Base-by-base conservation (phyloP, 2,113 vertebrate species). In the Dascyllus trimaculatus region DNA sequence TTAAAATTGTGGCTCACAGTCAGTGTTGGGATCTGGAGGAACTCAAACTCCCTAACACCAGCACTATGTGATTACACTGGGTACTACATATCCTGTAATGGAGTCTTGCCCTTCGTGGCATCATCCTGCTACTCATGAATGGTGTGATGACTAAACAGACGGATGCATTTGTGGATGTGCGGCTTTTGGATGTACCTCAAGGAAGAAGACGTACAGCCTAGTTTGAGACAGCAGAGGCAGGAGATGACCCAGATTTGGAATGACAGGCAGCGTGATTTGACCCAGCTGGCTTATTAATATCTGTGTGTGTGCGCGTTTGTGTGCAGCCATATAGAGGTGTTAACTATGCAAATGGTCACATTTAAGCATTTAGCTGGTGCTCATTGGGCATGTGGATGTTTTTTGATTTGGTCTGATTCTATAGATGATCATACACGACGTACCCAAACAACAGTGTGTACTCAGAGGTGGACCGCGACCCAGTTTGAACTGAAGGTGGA, bases 261-360 rank as follows among this genome's bases (percentile, higher is more conserved):
- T 7, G 17, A 70, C 19, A 22, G 1, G 11, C 38, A 13, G 79
- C 45, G 49, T 21, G 29, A 45, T 46, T 51, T 78, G 38, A 80
- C 60, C 32, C 61, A 56, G 52, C 68, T 40, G 45, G 58, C 63
- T 54, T 59, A 69, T 66, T 43, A 71, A 59, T 54, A 4, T 64
- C 6, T 60, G 48, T 46, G 40, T 53, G 58, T 19, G n/a, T 56
- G 62, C 53, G 61, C 58, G 59, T 35, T 17, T 46, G 53, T 48
- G 62, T 45, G 53, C 6, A 19, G 21, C 11, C 3, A 11, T 22
- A 43, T 43, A 29, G 21, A 35, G 17, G 19, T 62, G 11, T 60
- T 26, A 38, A 57, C 25, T 13, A 22, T 17, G 24, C 46, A 58
- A 3, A 60, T 65, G 43, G 69, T n/a, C 67, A 59, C 51, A 58